Evolutionary conservation across 2,113 vertebrate species (phyloP).

Genomic region (Hoplias malabaricus): DNA sequence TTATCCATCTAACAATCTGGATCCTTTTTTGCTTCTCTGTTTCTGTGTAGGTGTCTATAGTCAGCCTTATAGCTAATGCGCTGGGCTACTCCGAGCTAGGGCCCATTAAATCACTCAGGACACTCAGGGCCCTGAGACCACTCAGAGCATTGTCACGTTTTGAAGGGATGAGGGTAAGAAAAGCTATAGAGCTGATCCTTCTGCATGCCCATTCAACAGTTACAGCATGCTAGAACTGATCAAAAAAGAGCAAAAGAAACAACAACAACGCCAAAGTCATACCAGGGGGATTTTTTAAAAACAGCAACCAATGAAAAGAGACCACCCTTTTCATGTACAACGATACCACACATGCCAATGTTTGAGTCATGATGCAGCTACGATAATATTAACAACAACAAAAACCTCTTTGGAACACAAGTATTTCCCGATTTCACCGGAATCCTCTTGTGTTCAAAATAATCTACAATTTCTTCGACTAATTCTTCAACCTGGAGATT

Average conservation of each 20-base stretch:
- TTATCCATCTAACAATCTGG: constrained; percentile 96
- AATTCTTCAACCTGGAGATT: constrained; percentile 4
- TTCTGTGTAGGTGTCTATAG: constrained; percentile 99
- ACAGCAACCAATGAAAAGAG: constrained; percentile 53
- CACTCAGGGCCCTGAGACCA: constrained; percentile 99
- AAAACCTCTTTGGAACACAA: constrained; percentile 28
- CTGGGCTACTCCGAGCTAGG: constrained; percentile 99
- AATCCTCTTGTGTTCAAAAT: constrained; percentile 50
- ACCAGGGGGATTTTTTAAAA: constrained; percentile 57
- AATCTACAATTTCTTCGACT: constrained; percentile 21
- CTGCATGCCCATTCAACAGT: constrained; percentile 97
- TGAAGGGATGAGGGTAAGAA: constrained; percentile 99
- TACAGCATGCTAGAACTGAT: constrained; percentile 99
- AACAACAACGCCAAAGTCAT: constrained; percentile 55
- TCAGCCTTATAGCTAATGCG: constrained; percentile 99
- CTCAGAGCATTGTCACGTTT: constrained; percentile 99
- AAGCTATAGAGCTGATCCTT: constrained; percentile 97
- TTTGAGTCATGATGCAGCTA: constrained; percentile 92
- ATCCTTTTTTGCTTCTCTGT: constrained; percentile 95
- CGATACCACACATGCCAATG: constrained; percentile 70
- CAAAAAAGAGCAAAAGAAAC: constrained; percentile 65
- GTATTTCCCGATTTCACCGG: constrained; percentile 60
- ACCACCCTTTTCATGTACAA: constrained; percentile 67
- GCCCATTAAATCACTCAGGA: constrained; percentile 99
- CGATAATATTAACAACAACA: constrained; percentile 51